Base-by-base conservation (phyloP, 2,797 vertebrate species). In the Echiichthys vipera region DNA sequence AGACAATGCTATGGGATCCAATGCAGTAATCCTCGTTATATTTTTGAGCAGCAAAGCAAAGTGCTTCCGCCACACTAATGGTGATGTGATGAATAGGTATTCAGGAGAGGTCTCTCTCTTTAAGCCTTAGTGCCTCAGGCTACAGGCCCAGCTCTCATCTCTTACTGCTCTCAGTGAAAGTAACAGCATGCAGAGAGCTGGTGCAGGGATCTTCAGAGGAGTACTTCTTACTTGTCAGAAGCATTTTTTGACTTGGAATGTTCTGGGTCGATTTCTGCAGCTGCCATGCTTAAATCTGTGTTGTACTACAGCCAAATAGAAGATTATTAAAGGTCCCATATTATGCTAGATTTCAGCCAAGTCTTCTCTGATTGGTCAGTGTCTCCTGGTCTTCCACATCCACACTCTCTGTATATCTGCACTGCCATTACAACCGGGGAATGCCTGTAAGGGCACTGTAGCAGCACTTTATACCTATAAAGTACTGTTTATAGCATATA, bases 71-170 rank as follows among this genome's bases (percentile, higher is more conserved):
- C 76, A 77, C 87, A 71, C 80, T 89, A 92, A 91, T 87, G 83
- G 89, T 66, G 82, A 84, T 83, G 77, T 87, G 89, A 91, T 91
- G 87, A 91, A 89, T 91, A 91, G 90, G 79, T 91, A 90, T 89
- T 91, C 92, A 88, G 84, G 69, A 84, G 85, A 80, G 80, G 84
- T 89, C 74, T 74, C 81, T 85, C 85, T 90, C 83, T 92, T 89
- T 87, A 82, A 76, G 86, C 77, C 81, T 71, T 68, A 70, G 69
- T 65, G 88, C 91, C 86, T 87, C 76, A 17, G 87, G 90, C 87
- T 80, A 65, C 66, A 74, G 78, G 85, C 88, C 82, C 69, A 49
- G 74, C 84, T 82, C 86, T 89, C 87, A 79, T 86, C 85, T 86
- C 76, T 73, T 81, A 84, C 77, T 90, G 75, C 73, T 74, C 86